A percentile compares a stretch with the other conserved stretches of the same genome.
These are phyloP conservation scores for Acromyrmex charruanus DNA, from an alignment of 1,140 invertebrate genomes.

Conservation along the genomic window DNA sequence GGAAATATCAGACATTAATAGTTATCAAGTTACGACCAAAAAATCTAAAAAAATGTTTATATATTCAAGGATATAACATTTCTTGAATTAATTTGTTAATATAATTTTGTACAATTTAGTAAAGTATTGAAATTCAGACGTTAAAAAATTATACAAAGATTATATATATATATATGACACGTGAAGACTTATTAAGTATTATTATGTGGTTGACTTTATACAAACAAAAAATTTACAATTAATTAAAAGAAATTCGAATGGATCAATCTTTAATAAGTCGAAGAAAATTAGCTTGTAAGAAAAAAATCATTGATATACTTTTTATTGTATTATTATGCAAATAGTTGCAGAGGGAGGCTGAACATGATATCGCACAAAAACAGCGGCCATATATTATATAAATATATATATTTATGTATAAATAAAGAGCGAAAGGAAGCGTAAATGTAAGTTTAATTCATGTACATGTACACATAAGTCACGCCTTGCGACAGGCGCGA, in stretches of 20 bases:
- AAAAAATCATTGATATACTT: conserved; percentile 16
- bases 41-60: not conserved
- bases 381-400: conserved; percentile 71
- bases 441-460: conserved; percentile 57
- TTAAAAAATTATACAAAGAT: not conserved
- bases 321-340: not conserved
- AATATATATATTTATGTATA: conserved; percentile 74
- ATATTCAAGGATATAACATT: not conserved
- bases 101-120: not conserved
- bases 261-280: not conserved
- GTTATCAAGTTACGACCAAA: not conserved
- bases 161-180: not conserved
- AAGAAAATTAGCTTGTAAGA: not conserved
- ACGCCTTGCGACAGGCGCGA: conserved; percentile 34
- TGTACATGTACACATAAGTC: conserved; percentile 69
- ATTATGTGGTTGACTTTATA: not conserved
- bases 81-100: conserved; percentile 33
- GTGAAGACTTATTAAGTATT: not conserved
- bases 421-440: conserved; percentile 40
- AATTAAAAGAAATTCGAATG: not conserved
- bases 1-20: not conserved
- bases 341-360: conserved; percentile 36
- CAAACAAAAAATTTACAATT: not conserved
- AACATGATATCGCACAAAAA: conserved; percentile 67
- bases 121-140: not conserved